phyloP scores from a whole-genome alignment of 2,113 vertebrate genomes.

The Ctenodactylus gundi region DNA sequence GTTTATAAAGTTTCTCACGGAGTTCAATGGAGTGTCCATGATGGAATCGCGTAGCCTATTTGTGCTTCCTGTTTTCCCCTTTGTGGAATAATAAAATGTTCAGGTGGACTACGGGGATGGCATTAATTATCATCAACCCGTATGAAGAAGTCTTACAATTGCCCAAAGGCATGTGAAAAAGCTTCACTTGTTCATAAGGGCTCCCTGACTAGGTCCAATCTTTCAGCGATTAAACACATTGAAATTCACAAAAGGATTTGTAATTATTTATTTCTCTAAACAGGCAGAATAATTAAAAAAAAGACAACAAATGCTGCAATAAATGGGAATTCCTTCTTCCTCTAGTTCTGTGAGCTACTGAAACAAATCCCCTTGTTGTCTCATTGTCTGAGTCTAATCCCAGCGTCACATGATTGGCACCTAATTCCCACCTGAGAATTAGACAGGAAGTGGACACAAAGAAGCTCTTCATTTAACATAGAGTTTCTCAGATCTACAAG shows the following conservation, averaged over 20 bases:
- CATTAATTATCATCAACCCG: constrained; percentile 41
- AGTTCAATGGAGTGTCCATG: background rate
- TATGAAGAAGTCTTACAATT: constrained; percentile 34
- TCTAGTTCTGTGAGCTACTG: background rate
- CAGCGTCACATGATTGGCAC: background rate
- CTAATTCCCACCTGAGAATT: background rate
- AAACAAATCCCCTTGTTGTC: background rate
- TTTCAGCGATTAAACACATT: constrained; percentile 51
- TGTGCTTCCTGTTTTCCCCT: background rate
- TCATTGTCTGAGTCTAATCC: background rate
- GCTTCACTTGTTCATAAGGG: background rate
- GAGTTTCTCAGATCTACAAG: background rate
- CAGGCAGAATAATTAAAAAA: constrained; percentile 29
- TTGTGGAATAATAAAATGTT: constrained; percentile 17
- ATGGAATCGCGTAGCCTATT: background rate
- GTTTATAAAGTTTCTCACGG: background rate
- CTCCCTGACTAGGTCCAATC: constrained; percentile 18
- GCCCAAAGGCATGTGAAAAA: constrained; percentile 22
- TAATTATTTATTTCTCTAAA: constrained; percentile 61
- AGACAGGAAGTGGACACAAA: background rate
- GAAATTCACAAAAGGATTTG: constrained; percentile 30
- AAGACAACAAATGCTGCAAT: background rate
- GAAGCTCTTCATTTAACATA: background rate
- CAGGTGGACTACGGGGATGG: background rate
- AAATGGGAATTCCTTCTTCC: background rate